Base-by-base conservation (phyloP, 1,140 invertebrate genomes). In the Anthonomus grandis region DNA sequence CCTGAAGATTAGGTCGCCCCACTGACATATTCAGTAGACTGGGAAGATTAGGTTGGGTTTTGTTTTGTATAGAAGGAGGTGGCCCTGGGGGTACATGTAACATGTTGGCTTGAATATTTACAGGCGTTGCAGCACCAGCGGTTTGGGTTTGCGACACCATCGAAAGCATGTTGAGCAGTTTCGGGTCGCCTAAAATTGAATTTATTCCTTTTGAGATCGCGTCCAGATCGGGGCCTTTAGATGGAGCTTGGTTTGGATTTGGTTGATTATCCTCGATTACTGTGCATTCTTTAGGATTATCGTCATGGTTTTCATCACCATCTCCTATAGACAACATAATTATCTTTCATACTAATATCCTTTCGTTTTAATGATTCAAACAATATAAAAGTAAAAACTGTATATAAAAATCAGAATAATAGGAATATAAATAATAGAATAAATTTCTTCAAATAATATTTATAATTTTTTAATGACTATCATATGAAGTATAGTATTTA, bases 141-240 rank as follows among this genome's bases (percentile, higher is more conserved):
- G 47, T 62, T 50, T 68, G 60, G 42, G 64, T 70, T 57, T 72
- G 62, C 2, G 67, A 63, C 36, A 81, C 75, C 72, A 80, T 75
- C 12, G 78, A 80, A 15, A 82, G 67, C 61, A 82, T 80, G 63
- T 77, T 80, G 64, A 82, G 70, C 27, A 82, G 73, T 67, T 81
- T 81, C 52, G 77, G 74, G 74, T 82, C 80, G 1, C 80, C 81
- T n/a, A 82, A 66, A 44, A 82, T 81, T 55, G 73, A 76, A 67
- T 79, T 79, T 44, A 82, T 79, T 15, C 79, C 79, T 65, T 78
- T 79, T 3, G 81, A 81, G 57, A 82, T 78, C 24, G 72, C 79
- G 25, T 76, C 75, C 52, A 80, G 76, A 69, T 82, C 79, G 25
- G 79, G 78, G 24, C 58, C 65, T 61, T 67, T 60, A n/a, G 53